Base-by-base conservation (phyloP, 2,113 vertebrate genomes). In the Leptosomus discolor region DNA sequence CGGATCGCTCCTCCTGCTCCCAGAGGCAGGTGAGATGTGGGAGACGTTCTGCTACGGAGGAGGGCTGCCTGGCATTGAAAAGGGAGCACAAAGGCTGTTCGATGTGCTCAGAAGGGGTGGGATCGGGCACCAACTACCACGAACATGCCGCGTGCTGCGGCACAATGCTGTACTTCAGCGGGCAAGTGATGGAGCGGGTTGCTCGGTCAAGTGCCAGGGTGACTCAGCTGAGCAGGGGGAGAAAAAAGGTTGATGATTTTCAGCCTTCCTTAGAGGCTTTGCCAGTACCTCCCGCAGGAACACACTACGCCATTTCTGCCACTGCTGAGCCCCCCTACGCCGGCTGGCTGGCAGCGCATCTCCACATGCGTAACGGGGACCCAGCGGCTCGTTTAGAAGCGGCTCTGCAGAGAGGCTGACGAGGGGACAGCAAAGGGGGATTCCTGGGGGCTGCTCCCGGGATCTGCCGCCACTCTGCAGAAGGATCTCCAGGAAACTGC, bases 151-250 rank as follows among this genome's bases (percentile, higher is more conserved):
- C 1, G 7, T 5, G 39, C 71, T 15, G 3, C 4, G 34, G 64
- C 15, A 12, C 23, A 6, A 3, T 2, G 45, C 63, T n/a, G 58
- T 9, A 12, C 43, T 12, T 23, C n/a, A 24, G 68, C 13, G 3
- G 19, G 43, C 9, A 9, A 23, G 53, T 1, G 9, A 46, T 36
- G 48, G 54, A 61, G 73, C 54, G 9, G 65, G 73, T 16, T 36
- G 12, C 54, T 41, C 2, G 0, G 11, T 24, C 15, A 14, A 2
- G 3, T 8, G 45, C 22, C 0, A 3, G 37, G 13, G 8, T 51
- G 77, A 34, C 82, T 57, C 58, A 43, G 54, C 8, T 12, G 48
- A 34, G 76, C 70, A 29, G 46, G 27, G 78, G 65, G 24, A 65
- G 34, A 15, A 26, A 34, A 74, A 50, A 50, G 36, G 41, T 8